Percentiles rank a stretch among this genome's conserved stretches.
phyloP scores from a whole-genome alignment of 2,797 vertebrate species.

The Siniperca undulata region DNA sequence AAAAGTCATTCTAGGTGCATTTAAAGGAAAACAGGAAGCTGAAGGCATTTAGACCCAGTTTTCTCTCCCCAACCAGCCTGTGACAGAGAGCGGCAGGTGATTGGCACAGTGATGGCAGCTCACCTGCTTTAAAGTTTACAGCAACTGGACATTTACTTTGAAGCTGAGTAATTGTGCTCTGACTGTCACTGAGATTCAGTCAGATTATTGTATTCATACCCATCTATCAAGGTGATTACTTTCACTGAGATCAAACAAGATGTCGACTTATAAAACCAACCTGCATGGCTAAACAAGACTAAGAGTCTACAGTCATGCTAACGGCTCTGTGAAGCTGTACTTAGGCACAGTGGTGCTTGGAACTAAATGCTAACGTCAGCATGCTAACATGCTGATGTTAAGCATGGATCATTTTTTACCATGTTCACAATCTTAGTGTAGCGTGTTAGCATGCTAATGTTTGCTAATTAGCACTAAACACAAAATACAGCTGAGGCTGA shows the following conservation, averaged over 20 bases:
- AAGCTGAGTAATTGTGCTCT: constrained; percentile 18
- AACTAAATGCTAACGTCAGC: too few relatives aligned
- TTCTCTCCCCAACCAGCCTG: neutral
- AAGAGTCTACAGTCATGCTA: too few relatives aligned
- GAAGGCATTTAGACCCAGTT: neutral
- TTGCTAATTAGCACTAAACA: too few relatives aligned
- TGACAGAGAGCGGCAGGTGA: neutral
- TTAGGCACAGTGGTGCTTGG: too few relatives aligned
- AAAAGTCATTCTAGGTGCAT: neutral
- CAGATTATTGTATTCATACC: constrained; percentile 12
- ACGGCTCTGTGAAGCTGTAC: neutral
- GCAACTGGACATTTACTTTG: constrained; percentile 17
- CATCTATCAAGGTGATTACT: neutral
- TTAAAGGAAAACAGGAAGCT: constrained; percentile 1
- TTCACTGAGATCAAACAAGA: constrained; percentile 19
- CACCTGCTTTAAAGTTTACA: neutral
- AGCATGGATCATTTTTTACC: too few relatives aligned
- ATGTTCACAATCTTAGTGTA: too few relatives aligned
- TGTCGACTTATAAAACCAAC: constrained; percentile 3
- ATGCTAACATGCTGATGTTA: too few relatives aligned
- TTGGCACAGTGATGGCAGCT: neutral
- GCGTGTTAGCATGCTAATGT: too few relatives aligned
- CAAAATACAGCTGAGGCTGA: too few relatives aligned
- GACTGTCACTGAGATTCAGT: constrained; percentile 5
- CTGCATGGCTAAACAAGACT: neutral